Percentiles rank a stretch among this genome's conserved stretches.
Conservation (phyloP, 2,113 vertebrate species). For the Ameiurus melas region DNA sequence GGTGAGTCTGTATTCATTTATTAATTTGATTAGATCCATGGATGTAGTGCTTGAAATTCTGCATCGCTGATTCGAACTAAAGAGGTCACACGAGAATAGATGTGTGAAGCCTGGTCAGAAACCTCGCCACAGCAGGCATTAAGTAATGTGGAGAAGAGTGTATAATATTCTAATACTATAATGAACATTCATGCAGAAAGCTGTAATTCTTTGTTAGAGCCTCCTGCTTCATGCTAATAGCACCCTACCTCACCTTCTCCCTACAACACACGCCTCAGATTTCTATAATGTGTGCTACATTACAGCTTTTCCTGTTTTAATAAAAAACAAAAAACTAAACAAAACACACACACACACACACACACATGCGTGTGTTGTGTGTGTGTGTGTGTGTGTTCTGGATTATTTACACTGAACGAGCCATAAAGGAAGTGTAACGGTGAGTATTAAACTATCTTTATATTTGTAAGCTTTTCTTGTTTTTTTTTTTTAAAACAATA, state of each 20-base stretch:
- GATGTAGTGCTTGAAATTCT: conserved; percentile 12
- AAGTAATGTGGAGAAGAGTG: conserved; percentile 14
- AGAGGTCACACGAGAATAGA: conserved; percentile 16
- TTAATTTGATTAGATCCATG: conserved; percentile 26
- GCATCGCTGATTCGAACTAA: conserved; percentile 6
- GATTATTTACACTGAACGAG: neutral
- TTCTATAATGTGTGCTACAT: neutral
- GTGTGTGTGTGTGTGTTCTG: too few relatives aligned
- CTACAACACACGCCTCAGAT: neutral
- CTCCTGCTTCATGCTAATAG: conserved; percentile 7
- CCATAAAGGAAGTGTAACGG: neutral
- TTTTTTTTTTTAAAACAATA: too few relatives aligned
- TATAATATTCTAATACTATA: conserved; percentile 15
- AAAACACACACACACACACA: too few relatives aligned
- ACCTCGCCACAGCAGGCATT: conserved; percentile 4
- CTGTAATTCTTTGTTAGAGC: conserved; percentile 34
- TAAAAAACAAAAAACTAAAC: too few relatives aligned
- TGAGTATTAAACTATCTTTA: neutral
- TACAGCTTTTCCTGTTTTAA: neutral
- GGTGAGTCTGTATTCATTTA: conserved; percentile 36
- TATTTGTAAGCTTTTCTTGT: neutral
- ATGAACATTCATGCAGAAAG: conserved; percentile 26
- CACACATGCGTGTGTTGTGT: too few relatives aligned
- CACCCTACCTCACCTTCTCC: neutral
- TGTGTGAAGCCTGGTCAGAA: conserved; percentile 13